A percentile compares a stretch with the other conserved stretches of the same genome.
These are phyloP conservation scores for Heterohyrax brucei DNA, from an alignment of 2,797 vertebrate species.

Conservation along the genomic window DNA sequence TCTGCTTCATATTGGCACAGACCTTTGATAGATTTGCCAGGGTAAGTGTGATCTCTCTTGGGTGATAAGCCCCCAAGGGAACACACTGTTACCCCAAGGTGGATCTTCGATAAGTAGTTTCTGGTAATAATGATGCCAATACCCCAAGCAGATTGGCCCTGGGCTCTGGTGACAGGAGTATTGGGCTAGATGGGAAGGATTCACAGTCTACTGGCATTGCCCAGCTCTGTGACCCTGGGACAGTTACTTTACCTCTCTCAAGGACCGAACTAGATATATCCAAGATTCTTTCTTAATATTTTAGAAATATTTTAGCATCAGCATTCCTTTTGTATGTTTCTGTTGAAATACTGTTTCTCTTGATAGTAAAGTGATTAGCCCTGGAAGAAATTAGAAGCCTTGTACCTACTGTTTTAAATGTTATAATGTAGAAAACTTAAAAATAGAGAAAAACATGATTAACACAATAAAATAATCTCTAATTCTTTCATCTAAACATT, in stretches of 20 bases:
- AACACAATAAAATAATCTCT: constrained; percentile 5
- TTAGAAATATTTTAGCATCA: constrained; percentile 9
- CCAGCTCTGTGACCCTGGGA: neutral
- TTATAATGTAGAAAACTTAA: neutral
- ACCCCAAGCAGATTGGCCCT: neutral
- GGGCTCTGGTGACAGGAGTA: neutral
- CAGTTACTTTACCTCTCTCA: neutral
- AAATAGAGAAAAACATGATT: constrained; percentile 1
- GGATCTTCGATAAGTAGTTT: neutral
- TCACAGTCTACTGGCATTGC: neutral
- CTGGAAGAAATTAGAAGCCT: constrained; percentile 39
- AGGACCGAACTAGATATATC: neutral
- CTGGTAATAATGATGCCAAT: neutral
- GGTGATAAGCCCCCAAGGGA: neutral
- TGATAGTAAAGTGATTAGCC: neutral
- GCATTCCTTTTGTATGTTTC: neutral
- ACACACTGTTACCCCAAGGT: neutral
- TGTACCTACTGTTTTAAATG: neutral
- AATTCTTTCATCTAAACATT: neutral
- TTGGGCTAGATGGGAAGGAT: neutral
- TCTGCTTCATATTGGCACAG: neutral
- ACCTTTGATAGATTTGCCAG: neutral
- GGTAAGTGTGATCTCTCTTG: neutral
- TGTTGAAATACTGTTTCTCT: constrained; percentile 24
- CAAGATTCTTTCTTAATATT: neutral